Evolutionary conservation across 1,140 invertebrate genomes (phyloP).

Genomic region (Holotrichia oblita): DNA sequence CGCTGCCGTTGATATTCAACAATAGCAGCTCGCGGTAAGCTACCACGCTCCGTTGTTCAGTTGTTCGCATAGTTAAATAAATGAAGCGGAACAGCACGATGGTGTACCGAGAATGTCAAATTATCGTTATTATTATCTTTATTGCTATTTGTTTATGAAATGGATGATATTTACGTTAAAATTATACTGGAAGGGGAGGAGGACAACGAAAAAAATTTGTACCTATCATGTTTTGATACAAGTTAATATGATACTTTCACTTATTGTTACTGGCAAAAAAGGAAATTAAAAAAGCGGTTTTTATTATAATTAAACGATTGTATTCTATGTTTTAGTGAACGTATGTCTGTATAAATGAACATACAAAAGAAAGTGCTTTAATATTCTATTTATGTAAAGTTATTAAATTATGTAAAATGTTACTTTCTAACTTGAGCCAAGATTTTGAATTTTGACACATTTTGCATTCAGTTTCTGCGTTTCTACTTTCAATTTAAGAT

Average conservation of each 20-base stretch:
- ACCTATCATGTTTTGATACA: background rate
- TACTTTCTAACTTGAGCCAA: too few relatives aligned
- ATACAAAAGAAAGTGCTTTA: too few relatives aligned
- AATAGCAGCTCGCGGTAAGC: constrained; percentile 20
- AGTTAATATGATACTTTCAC: too few relatives aligned
- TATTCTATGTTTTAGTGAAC: too few relatives aligned
- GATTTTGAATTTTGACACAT: too few relatives aligned
- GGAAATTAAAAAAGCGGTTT: background rate
- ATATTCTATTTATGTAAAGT: too few relatives aligned
- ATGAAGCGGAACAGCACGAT: constrained; percentile 25
- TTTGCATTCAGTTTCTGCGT: too few relatives aligned
- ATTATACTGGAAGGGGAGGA: background rate
- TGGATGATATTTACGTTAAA: background rate
- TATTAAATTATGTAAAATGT: too few relatives aligned
- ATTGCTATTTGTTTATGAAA: constrained; percentile 18
- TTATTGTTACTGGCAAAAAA: background rate
- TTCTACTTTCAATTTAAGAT: too few relatives aligned
- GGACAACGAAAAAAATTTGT: background rate
- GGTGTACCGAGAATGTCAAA: background rate
- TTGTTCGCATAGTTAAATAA: constrained; percentile 16
- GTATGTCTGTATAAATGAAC: too few relatives aligned
- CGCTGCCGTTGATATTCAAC: background rate
- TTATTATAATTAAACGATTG: too few relatives aligned
- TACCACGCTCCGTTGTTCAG: background rate
- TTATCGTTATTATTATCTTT: constrained; percentile 19